phyloP scores from a whole-genome alignment of 2,888 invertebrate species.

The Phlogophora meticulosa region DNA sequence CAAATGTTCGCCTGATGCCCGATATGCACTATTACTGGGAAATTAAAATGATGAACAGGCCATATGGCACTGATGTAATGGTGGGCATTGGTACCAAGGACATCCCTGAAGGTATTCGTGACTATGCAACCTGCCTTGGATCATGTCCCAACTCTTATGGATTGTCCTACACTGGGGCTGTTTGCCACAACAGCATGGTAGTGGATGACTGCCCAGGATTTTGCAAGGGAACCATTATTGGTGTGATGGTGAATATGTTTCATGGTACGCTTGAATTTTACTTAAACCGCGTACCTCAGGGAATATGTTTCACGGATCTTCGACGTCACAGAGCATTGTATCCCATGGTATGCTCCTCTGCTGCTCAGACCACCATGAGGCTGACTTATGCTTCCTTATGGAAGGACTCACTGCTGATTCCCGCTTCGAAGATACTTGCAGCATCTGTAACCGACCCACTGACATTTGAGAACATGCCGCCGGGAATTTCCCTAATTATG shows the following conservation, averaged over 20 bases:
- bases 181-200: constrained; percentile 32
- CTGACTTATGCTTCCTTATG: constrained; percentile 50
- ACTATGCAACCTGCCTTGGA: constrained; percentile 37
- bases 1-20: constrained; percentile 91
- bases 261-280: constrained; percentile 55
- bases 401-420: constrained; percentile 36
- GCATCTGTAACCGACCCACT: neutral
- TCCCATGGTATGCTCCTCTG: constrained; percentile 54
- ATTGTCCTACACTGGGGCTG: constrained; percentile 51
- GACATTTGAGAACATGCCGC: constrained; percentile 27
- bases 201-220: constrained; percentile 45
- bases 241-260: constrained; percentile 55
- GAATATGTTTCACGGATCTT: constrained; percentile 29
- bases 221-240: constrained; percentile 51
- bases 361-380: constrained; percentile 40
- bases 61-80: constrained; percentile 96
- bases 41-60: constrained; percentile 94
- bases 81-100: constrained; percentile 44
- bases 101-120: neutral
- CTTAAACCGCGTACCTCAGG: constrained; percentile 44
- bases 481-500: constrained; percentile 22
- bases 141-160: constrained; percentile 42
- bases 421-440: constrained; percentile 47
- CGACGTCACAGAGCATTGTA: constrained; percentile 25
- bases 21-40: constrained; percentile 97